phyloP scores from a whole-genome alignment of 2,797 vertebrate species.

The Pampus argenteus region DNA sequence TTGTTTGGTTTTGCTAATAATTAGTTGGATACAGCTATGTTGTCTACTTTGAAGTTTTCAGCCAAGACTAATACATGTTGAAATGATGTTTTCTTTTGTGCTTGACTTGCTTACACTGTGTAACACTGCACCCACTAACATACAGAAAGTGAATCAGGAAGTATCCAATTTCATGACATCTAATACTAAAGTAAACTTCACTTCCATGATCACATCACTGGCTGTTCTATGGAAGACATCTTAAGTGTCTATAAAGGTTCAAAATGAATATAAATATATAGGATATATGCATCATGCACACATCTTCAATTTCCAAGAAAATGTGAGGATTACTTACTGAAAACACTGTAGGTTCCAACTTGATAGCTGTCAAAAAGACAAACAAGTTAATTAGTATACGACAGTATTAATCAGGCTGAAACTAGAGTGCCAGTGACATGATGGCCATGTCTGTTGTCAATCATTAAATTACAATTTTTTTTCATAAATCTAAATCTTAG shows the following conservation, averaged over 20 bases:
- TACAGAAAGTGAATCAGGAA: not conserved
- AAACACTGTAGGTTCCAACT: rapidly evolving
- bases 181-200: not conserved
- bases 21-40: too few relatives aligned
- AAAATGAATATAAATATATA: not conserved
- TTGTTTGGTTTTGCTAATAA: not conserved
- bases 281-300: not conserved
- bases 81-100: not conserved
- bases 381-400: conserved; percentile 9
- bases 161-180: not conserved
- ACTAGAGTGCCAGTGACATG: too few relatives aligned
- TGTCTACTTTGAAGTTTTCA: not conserved
- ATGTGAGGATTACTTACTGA: conserved; percentile 44
- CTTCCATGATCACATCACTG: not conserved
- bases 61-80: not conserved
- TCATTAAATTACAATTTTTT: too few relatives aligned
- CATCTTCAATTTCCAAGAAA: not conserved
- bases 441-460: too few relatives aligned
- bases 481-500: not conserved
- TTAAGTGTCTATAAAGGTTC: too few relatives aligned
- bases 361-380: conserved; percentile 52
- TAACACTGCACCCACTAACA: not conserved
- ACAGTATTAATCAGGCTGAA: not conserved
- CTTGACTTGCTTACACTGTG: not conserved
- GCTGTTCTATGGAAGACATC: not conserved